Conservation (phyloP, 2,113 vertebrate genomes). For the Nothoprocta pentlandii region DNA sequence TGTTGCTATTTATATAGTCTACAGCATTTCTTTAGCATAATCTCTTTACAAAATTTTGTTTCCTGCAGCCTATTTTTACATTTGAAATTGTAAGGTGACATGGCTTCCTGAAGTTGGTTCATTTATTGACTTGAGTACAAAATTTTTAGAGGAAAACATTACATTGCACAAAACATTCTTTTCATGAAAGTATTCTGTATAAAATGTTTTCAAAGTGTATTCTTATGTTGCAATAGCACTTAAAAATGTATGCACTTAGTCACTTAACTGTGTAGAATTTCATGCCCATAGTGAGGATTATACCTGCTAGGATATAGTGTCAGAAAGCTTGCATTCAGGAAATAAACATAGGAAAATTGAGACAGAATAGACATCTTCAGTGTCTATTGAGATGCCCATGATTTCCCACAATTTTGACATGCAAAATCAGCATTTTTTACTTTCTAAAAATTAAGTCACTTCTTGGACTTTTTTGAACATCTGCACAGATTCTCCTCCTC, state of each 20-base stretch:
- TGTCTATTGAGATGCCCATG: rapidly evolving
- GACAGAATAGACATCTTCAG: background rate
- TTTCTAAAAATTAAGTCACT: background rate
- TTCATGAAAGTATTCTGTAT: background rate
- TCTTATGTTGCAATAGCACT: background rate
- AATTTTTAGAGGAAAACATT: background rate
- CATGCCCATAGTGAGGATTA: background rate
- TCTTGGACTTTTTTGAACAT: background rate
- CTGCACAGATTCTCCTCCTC: background rate
- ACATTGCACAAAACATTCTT: background rate
- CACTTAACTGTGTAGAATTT: background rate
- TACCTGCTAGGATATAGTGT: background rate
- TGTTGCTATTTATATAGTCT: background rate
- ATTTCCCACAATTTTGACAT: background rate
- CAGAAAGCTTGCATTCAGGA: background rate
- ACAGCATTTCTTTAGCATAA: background rate
- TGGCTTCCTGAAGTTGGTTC: background rate
- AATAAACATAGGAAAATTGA: background rate
- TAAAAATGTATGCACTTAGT: background rate
- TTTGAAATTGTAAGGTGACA: background rate
- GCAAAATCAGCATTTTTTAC: background rate
- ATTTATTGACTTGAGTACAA: background rate
- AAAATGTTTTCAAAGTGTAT: background rate
- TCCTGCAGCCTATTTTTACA: background rate
- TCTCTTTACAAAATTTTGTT: background rate